Base-by-base conservation (phyloP, 1,140 invertebrate genomes). In the Leptopilina clavipes region DNA sequence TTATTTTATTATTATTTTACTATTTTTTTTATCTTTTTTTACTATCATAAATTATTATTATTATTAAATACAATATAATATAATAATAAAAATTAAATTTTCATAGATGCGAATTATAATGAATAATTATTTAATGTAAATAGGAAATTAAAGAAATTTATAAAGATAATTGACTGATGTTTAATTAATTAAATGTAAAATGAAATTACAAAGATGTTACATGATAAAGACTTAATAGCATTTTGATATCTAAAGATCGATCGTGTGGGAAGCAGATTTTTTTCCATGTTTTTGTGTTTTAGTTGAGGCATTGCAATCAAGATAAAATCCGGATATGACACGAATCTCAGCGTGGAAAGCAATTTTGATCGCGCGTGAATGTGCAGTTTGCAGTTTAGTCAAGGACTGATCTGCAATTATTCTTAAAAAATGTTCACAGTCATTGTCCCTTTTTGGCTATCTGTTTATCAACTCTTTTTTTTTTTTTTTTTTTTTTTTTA, bases 321-420 rank as follows among this genome's bases (percentile, higher is more conserved):
- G 59, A 65, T 65, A 25, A 65, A 31, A 65, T 31, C 11, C 59
- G 59, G 59, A 65, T 65, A 65, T 31, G 22, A n/a, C 56, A 65
- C 25, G 22, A 65, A 65, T 65, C 56, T 65, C 25, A 37, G 25
- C 59, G 59, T 65, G 59, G 59, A 65, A 65, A 65, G 59, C n/a
- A 65, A 40, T 31, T 65, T 65, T 65, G 14, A 65, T 37, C 25
- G 22, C 25, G 25, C n/a, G 25, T 31, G 22, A 65, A 65, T 65
- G 25, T 65, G 25, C 59, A 31, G 1, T n/a, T 52, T 52, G 59
- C 25, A 65, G 25, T n/a, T 65, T 14, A 31, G 59, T 31, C 59
- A 65, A 59, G 59, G 22, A 65, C 59, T 12, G n/a, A 31, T 31
- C 1, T 65, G 25, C 56, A 65, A 65, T 65, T 65, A n/a, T 14